These are phyloP conservation scores for Orchesella cincta DNA, from an alignment of 1,140 invertebrate species.

Conservation along the genomic window DNA sequence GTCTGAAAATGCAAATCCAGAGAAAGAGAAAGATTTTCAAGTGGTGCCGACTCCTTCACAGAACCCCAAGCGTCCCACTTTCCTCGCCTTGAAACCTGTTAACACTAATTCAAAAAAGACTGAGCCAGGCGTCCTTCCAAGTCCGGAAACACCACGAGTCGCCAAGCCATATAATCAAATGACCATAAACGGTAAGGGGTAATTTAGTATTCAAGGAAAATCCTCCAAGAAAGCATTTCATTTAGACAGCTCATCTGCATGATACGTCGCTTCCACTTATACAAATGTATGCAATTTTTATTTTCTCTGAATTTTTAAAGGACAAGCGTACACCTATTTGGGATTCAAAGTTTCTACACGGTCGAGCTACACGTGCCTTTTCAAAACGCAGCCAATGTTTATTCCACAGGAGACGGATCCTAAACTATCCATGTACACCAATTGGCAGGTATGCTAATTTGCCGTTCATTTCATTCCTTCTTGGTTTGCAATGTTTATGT, in stretches of 20 bases:
- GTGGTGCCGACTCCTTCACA: slow-evolving; percentile 24
- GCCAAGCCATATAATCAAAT: slow-evolving; percentile 63
- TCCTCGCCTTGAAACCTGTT: slow-evolving; percentile 47
- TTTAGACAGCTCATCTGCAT: no score
- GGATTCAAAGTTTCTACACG: slow-evolving; percentile 87
- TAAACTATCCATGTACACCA: slow-evolving; percentile 95
- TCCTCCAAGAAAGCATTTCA: not conserved
- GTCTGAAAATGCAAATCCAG: slow-evolving; percentile 22
- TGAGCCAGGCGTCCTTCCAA: slow-evolving; percentile 55
- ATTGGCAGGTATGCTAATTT: slow-evolving; percentile 72
- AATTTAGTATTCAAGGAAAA: not conserved
- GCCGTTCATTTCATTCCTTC: no score
- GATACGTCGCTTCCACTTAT: no score
- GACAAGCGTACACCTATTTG: slow-evolving; percentile 88
- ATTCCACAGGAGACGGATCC: slow-evolving; percentile 74
- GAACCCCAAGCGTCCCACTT: slow-evolving; percentile 48
- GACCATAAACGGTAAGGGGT: slow-evolving; percentile 44
- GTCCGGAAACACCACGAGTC: slow-evolving; percentile 84
- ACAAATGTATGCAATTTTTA: no score
- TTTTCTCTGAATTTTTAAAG: slow-evolving; percentile 65
- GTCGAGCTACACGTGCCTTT: slow-evolving; percentile 88
- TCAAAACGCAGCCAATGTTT: slow-evolving; percentile 92
- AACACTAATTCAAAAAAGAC: slow-evolving; percentile 42
- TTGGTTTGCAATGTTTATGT: no score
- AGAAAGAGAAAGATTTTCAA: not conserved